These are phyloP conservation scores for Drosophila pruinosa DNA, from an alignment of 1,140 invertebrate genomes.

Conservation along the genomic window DNA sequence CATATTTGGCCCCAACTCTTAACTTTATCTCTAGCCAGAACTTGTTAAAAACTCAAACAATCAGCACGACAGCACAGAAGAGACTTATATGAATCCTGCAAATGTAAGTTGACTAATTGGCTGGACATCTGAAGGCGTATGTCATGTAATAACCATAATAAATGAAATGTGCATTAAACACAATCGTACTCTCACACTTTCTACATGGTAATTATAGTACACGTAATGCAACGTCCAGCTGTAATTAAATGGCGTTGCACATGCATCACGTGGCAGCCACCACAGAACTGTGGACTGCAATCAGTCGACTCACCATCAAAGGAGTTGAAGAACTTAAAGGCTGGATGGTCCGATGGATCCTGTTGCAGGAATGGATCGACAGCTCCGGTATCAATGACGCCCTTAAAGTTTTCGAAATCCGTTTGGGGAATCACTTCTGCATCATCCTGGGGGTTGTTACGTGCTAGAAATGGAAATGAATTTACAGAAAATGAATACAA, in stretches of 20 bases:
- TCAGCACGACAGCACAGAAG: no score
- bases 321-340: constrained; percentile 61
- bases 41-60: neutral
- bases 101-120: constrained; percentile 11
- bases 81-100: no score
- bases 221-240: neutral
- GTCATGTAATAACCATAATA: constrained; percentile 44
- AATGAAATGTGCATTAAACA: constrained; percentile 52
- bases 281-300: neutral
- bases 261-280: constrained; percentile 5
- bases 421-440: constrained; percentile 65
- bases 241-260: constrained; percentile 12
- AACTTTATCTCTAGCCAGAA: neutral
- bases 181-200: constrained; percentile 7
- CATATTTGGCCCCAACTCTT: neutral
- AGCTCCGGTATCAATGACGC: constrained; percentile 74
- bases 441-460: constrained; percentile 68
- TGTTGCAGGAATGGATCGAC: constrained; percentile 69
- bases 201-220: constrained; percentile 45
- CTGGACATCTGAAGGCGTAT: neutral
- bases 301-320: constrained; percentile 60
- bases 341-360: constrained; percentile 54
- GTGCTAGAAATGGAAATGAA: constrained; percentile 49
- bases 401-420: constrained; percentile 69
- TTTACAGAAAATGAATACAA: constrained; percentile 30